Evolutionary conservation across 2,113 vertebrate genomes (phyloP), one percentile per base, ranked within the genome.

Genomic region (Ceyx cyanopectus): DNA sequence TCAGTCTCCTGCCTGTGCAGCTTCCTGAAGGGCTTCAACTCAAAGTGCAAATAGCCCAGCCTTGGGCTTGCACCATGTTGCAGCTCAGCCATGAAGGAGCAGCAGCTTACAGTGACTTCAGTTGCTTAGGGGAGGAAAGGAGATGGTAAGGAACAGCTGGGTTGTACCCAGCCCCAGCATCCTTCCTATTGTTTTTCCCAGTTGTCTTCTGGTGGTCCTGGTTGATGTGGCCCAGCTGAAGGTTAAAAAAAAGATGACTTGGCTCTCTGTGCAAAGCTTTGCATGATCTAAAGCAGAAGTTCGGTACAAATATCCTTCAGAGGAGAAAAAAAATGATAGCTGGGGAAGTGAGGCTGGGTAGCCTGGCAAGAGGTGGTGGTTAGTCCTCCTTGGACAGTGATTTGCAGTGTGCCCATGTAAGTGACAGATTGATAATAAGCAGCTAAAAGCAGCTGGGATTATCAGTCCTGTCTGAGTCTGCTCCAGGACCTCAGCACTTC

Each of bases 71-170:
- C 79, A 41, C 7, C 40, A 1, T 23, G 56, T 21, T 7, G 1
- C 61, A 88, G 87, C 87, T 93, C 6, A 0, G 58, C 89, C 32
- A 5, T 6, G 30, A 60, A 63, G 61, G 93, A 96, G 86, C 97
- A 97, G 86, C 96, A 91, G 45, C 90, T 97, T 9, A 53, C 0
- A 62, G 96, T 96, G 76, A 96, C 96, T 74, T 40, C 14, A 0
- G 29, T 48, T 20, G 27, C 9, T 34, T 5, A 1, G 45, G 37
- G 43, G 20, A 60, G 68, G 53, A 19, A 6, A 2, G 0, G 2
- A 57, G 40, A 21, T 51, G 43, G 37, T 19, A 40, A 78, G 56
- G 58, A 57, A 53, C 21, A 20, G 56, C 34, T 17, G 56, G 70
- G 29, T 18, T 43, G 19, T 32, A 29, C 20, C 34, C 56, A 37